Conservation (phyloP, 2,888 invertebrate species). For the Rhorus exstirpatorius region DNA sequence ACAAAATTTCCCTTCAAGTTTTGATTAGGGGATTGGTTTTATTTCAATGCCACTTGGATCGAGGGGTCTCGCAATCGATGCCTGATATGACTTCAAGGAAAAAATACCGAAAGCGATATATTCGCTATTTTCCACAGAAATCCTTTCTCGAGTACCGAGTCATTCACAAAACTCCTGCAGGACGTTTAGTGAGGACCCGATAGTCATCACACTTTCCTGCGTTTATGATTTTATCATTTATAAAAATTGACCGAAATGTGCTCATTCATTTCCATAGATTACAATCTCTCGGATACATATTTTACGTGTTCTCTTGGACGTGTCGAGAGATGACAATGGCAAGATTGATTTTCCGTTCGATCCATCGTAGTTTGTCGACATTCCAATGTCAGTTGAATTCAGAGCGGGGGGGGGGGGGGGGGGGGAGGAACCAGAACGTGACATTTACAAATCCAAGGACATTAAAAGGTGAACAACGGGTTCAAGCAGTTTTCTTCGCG, state of each 20-base stretch:
- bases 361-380: constrained; percentile 2
- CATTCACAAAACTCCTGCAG: too few relatives aligned
- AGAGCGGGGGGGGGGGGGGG: too few relatives aligned
- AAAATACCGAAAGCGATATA: too few relatives aligned
- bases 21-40: too few relatives aligned
- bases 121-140: too few relatives aligned
- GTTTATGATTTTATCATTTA: constrained; percentile 31
- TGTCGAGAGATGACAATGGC: constrained; percentile 38
- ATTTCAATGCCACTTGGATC: too few relatives aligned
- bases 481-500: background rate
- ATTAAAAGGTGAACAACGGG: constrained; percentile 17
- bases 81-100: too few relatives aligned
- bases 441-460: constrained; percentile 2
- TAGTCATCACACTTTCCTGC: constrained; percentile 34
- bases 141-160: too few relatives aligned
- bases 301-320: background rate
- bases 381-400: constrained; percentile 2
- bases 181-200: too few relatives aligned
- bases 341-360: constrained; percentile 17
- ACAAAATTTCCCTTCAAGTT: too few relatives aligned
- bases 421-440: background rate
- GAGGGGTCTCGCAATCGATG: too few relatives aligned
- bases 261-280: constrained; percentile 39
- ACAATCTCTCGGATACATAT: constrained; percentile 17
- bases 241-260: constrained; percentile 29